Conservation (phyloP, 2,797 vertebrate genomes). For the Astyanax mexicanus region DNA sequence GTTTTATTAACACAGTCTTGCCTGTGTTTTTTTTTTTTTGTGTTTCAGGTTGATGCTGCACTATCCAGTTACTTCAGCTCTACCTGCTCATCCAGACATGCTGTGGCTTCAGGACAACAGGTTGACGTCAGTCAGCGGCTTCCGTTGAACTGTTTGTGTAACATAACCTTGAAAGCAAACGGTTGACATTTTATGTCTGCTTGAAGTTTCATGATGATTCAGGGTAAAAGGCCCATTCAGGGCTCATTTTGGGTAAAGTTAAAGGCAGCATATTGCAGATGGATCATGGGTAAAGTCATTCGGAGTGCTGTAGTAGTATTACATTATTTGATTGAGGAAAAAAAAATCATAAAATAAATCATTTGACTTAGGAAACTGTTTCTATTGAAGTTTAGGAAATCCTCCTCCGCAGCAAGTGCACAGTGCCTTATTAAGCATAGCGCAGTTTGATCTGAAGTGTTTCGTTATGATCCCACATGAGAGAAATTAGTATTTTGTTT, state of each 20-base stretch:
- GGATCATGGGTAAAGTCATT: neutral
- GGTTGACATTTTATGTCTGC: neutral
- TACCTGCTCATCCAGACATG: neutral
- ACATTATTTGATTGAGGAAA: neutral
- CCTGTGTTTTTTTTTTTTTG: neutral
- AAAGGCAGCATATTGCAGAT: neutral
- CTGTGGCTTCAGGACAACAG: neutral
- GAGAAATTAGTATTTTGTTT: conserved; percentile 15
- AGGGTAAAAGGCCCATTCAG: neutral
- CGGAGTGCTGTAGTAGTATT: neutral
- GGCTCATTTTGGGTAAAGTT: neutral
- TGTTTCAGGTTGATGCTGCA: conserved; percentile 4
- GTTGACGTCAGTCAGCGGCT: no score
- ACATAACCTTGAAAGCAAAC: neutral
- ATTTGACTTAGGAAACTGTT: neutral
- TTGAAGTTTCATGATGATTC: neutral
- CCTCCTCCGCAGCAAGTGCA: neutral
- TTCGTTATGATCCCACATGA: neutral
- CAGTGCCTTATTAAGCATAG: conserved; percentile 1
- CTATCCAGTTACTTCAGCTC: neutral
- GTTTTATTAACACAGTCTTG: neutral
- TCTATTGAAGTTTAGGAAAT: neutral
- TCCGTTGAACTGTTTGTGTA: no score
- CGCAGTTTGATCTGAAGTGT: neutral
- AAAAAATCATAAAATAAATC: no score